Evolutionary conservation across 2,113 vertebrate genomes (phyloP), one percentile per base, ranked within the genome.

Genomic region (Ceratotherium simum): DNA sequence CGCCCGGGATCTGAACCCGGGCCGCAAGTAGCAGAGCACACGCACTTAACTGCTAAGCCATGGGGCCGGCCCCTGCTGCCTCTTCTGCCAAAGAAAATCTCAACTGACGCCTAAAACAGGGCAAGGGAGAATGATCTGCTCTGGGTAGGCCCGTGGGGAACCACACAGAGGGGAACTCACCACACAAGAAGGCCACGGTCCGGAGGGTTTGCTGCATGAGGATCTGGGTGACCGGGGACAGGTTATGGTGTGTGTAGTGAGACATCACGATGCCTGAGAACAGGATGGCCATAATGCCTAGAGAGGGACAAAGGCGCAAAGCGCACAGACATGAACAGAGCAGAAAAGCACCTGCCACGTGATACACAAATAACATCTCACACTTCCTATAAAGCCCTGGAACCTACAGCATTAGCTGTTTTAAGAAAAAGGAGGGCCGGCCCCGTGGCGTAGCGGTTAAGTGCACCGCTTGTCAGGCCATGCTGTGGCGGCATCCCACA

Each of bases 261-360:
- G 99, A 99, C 99, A 99, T 99, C 94, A 99, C 99, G 0, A 99
- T 99, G 67, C 99, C 99, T 0, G 99, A 99, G 98, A 99, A 99
- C 97, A 99, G 99, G 98, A 99, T 99, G 70, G 99, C 99, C 99
- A 99, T 99, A 98, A 99, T 99, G 97, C 99, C 99, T 99, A 96
- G 0, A 92, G 56, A 51, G 54, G 54, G 62, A 76, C 11, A 36
- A 21, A 39, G 23, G 54, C 88, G 23, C 36, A 33, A 2, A 81
- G 54, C 2, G 3, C 46, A 36, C 20, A 92, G 67, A 10, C 23
- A 0, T 86, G 23, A 96, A 21, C 3, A 36, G 42, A 73, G 39
- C 33, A 23, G 70, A 73, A 29, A 29, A 21, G 46, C 51, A 58
- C 36, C 78, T 64, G 39, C n/a, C 46, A 0, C 0, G 5, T 6